phyloP scores from a whole-genome alignment of 2,888 invertebrate species.

The Tenthredo mesomela region DNA sequence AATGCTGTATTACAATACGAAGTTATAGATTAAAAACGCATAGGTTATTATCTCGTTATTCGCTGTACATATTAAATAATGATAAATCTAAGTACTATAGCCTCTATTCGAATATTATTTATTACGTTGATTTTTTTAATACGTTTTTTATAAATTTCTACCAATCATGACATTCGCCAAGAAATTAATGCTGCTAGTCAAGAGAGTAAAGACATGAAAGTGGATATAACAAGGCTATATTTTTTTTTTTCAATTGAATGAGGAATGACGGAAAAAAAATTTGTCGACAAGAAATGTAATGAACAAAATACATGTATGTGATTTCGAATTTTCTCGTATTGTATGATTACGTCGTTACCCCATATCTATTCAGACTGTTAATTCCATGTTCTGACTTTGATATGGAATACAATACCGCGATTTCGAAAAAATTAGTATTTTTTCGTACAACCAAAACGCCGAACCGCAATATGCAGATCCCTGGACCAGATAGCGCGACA shows the following conservation, averaged over 20 bases:
- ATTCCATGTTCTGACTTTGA: not conserved
- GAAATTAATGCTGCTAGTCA: not conserved
- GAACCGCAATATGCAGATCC: not conserved
- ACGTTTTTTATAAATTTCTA: not conserved
- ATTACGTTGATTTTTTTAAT: not conserved
- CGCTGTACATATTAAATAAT: not conserved
- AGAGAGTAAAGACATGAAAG: not conserved
- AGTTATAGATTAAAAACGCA: not conserved
- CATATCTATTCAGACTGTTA: not conserved
- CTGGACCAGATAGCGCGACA: not conserved
- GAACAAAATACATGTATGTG: not conserved
- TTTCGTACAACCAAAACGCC: not conserved
- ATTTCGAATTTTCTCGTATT: not conserved
- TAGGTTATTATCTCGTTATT: not conserved
- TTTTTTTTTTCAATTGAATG: not conserved
- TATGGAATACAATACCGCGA: not conserved
- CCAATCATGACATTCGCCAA: not conserved
- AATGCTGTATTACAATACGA: not conserved
- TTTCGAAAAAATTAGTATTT: not conserved
- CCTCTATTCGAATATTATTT: not conserved
- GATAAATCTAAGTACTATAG: not conserved
- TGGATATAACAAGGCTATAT: not conserved
- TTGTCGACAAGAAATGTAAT: not conserved
- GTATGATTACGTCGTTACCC: not conserved
- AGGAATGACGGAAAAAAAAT: not conserved